phyloP scores from a whole-genome alignment of 2,888 invertebrate genomes.

The Nomada fucata region DNA sequence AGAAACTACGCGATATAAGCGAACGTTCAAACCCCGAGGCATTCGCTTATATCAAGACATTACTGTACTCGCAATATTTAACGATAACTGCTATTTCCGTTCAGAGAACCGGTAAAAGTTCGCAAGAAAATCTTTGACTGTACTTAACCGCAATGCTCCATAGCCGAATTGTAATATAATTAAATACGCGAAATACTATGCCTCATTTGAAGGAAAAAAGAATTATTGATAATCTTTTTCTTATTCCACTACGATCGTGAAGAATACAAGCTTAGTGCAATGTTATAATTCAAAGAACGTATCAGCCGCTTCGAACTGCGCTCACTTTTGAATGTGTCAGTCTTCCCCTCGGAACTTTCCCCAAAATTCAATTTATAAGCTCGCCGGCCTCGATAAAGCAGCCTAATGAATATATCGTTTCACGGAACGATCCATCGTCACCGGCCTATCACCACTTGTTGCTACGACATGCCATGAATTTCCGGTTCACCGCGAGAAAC shows the following conservation, averaged over 20 bases:
- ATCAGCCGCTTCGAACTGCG: constrained; percentile 41
- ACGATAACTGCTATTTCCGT: no score
- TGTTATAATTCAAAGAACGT: neutral
- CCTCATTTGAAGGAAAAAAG: no score
- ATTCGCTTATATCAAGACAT: no score
- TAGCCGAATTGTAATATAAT: no score
- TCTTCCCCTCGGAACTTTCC: constrained; percentile 29
- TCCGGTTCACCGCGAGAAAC: constrained; percentile 27
- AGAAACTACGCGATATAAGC: no score
- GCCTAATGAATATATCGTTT: constrained; percentile 60
- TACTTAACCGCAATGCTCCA: no score
- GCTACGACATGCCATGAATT: constrained; percentile 60
- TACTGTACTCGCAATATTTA: no score
- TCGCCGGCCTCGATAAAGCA: constrained; percentile 43
- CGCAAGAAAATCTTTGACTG: no score
- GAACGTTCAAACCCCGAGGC: no score
- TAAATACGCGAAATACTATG: no score
- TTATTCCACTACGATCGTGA: neutral
- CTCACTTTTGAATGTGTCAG: constrained; percentile 54
- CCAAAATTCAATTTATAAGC: constrained; percentile 65
- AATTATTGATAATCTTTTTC: no score
- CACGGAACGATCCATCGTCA: constrained; percentile 16
- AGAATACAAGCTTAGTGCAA: neutral
- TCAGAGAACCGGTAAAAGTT: no score
- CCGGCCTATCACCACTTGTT: constrained; percentile 67